A percentile compares a stretch with the other conserved stretches of the same genome.
Evolutionary conservation across 2,888 invertebrate species (phyloP).

Genomic region (Cryptosula pallasiana): DNA sequence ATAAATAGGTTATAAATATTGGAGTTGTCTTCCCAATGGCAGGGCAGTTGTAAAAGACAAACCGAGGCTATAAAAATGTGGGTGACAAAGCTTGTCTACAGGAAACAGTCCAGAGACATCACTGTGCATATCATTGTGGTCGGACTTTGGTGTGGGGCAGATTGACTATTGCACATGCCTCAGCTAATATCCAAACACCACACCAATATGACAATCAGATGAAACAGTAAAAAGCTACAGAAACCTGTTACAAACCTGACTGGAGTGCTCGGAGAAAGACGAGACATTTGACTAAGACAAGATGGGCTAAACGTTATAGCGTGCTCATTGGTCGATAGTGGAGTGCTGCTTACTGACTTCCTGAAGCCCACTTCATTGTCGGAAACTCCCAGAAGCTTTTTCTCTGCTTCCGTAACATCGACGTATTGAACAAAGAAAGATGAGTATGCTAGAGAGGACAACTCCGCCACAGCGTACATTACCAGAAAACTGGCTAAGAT

Average conservation of each 20-base stretch:
- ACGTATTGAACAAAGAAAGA: conserved; percentile 27
- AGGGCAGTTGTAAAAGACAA: too few species aligned
- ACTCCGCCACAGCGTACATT: neutral
- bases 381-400: conserved; percentile 38
- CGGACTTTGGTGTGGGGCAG: too few species aligned
- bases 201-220: too few species aligned
- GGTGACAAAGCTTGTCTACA: neutral
- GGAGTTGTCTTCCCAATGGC: too few species aligned
- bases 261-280: neutral
- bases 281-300: neutral
- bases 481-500: neutral
- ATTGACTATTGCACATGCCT: too few species aligned
- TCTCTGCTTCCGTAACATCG: conserved; percentile 37
- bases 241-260: neutral
- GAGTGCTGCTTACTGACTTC: neutral
- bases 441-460: too few species aligned
- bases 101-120: neutral
- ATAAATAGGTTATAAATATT: too few species aligned
- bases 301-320: conserved; percentile 4
- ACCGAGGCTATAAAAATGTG: neutral
- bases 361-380: conserved; percentile 27
- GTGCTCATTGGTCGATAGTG: neutral
- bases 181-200: neutral
- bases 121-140: too few species aligned
- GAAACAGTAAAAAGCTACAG: neutral